These are phyloP conservation scores for Ctenicera cuprea DNA, from an alignment of 2,888 invertebrate genomes.

Conservation along the genomic window DNA sequence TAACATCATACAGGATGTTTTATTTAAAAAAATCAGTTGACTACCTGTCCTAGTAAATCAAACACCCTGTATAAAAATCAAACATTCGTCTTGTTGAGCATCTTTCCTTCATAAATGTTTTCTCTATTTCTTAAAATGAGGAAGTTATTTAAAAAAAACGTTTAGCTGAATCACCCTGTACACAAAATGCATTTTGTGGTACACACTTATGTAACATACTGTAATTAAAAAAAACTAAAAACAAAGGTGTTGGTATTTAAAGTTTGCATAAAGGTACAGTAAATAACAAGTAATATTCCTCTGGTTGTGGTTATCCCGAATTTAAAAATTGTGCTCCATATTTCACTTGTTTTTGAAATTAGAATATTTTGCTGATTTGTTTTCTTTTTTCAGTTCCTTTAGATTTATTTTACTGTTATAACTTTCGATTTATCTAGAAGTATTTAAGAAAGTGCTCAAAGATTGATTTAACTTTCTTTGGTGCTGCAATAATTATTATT, in stretches of 20 bases:
- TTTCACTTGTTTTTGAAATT: not conserved
- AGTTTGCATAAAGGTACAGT: not conserved
- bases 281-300: not conserved
- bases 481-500: not conserved
- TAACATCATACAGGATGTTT: no score
- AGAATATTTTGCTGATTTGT: not conserved
- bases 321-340: not conserved
- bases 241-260: conserved; percentile 17
- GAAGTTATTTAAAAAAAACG: no score
- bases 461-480: conserved; percentile 2
- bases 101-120: no score
- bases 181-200: no score
- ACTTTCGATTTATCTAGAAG: not conserved
- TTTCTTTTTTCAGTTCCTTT: not conserved
- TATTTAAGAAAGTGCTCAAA: not conserved
- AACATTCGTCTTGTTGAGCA: no score
- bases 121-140: no score
- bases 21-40: no score
- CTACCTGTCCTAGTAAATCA: no score
- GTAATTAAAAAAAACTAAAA: not conserved
- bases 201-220: no score
- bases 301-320: conserved; percentile 3
- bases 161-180: no score
- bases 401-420: not conserved
- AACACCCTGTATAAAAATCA: no score